Percentiles rank a stretch among this genome's conserved stretches.
Conservation (phyloP, 2,888 invertebrate genomes). For the Stictocephala bisonia region DNA sequence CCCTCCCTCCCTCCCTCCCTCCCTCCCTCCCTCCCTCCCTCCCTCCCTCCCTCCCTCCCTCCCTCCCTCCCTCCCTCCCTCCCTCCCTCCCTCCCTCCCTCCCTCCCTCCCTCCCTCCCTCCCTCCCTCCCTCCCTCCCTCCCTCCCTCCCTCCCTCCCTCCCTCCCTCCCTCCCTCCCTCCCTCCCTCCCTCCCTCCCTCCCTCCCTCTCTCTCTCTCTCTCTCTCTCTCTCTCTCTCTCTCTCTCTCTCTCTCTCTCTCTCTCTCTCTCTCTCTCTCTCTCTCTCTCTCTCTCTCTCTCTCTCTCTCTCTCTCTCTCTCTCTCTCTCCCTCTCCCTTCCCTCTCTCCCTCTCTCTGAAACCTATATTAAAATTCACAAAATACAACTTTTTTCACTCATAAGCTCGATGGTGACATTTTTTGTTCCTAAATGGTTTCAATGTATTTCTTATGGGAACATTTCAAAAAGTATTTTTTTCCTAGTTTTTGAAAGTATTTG, state of each 20-base stretch:
- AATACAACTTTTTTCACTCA: too few relatives aligned
- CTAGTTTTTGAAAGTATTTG: too few relatives aligned
- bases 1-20: conserved; percentile 49
- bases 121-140: background rate
- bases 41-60: background rate
- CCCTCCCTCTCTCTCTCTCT: conserved; percentile 1
- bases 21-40: conserved; percentile 58
- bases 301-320: too few relatives aligned
- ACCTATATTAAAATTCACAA: too few relatives aligned
- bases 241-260: conserved; percentile 42
- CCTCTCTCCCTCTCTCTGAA: too few relatives aligned
- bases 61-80: background rate
- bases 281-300: conserved; percentile 38
- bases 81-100: conserved; percentile 3
- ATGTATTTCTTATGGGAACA: too few relatives aligned
- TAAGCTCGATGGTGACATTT: too few relatives aligned
- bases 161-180: conserved; percentile 5
- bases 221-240: conserved; percentile 42
- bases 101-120: background rate
- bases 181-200: conserved; percentile 21
- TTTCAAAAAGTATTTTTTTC: too few relatives aligned
- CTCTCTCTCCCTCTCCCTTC: too few relatives aligned
- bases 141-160: background rate
- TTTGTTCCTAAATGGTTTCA: too few relatives aligned
- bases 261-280: conserved; percentile 31